Evolutionary conservation across 2,797 vertebrate species (phyloP).

Genomic region (Sphenodon punctatus): DNA sequence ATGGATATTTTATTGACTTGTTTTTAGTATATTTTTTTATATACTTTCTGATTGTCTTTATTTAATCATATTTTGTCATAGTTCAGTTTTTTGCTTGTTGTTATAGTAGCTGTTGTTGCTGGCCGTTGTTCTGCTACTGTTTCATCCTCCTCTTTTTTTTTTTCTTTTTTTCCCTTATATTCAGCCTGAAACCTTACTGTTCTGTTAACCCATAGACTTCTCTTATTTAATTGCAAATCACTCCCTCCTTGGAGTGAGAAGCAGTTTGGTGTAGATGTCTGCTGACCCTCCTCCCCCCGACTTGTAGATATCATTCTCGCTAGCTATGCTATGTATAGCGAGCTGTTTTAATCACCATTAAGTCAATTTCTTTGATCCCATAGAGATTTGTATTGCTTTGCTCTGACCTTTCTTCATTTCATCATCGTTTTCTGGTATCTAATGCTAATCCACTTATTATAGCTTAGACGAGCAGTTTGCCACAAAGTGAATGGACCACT

Average conservation of each 20-base stretch:
- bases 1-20: too few species aligned
- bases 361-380: background rate
- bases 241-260: background rate
- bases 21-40: too few species aligned
- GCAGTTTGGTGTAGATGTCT: too few species aligned
- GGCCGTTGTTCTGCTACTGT: too few species aligned
- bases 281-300: too few species aligned
- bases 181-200: background rate
- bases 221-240: background rate
- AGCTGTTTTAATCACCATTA: background rate
- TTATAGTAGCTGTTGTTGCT: too few species aligned
- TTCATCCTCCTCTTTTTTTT: too few species aligned
- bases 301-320: background rate
- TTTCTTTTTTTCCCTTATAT: too few species aligned
- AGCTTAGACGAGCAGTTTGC: background rate
- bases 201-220: background rate
- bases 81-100: too few species aligned
- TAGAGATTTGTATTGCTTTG: background rate
- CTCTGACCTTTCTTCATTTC: background rate
- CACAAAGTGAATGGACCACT: background rate
- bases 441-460: conserved; percentile 18
- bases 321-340: background rate
- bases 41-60: too few species aligned
- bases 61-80: too few species aligned
- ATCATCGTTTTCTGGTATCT: conserved; percentile 1